Evolutionary conservation across 1,140 invertebrate genomes (phyloP).

Genomic region (Trachymyrmex septentrionalis): DNA sequence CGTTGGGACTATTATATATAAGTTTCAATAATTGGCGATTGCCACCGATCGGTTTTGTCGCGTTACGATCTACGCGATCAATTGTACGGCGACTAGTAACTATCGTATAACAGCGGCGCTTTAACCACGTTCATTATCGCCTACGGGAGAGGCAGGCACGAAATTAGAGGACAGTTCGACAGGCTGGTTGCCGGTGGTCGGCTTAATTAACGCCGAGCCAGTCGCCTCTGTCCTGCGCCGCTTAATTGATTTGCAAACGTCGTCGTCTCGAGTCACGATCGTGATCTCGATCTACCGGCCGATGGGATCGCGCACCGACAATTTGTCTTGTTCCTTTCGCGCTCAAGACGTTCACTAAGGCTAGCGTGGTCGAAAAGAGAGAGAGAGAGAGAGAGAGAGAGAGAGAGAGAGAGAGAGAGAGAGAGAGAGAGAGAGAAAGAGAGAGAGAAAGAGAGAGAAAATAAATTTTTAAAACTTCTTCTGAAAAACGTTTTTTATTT

Average conservation of each 20-base stretch:
- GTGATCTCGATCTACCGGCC: conserved; percentile 73
- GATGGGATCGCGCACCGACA: conserved; percentile 74
- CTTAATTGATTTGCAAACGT: conserved; percentile 83
- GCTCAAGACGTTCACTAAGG: conserved; percentile 54
- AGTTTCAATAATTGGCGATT: conserved; percentile 53
- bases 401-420: too few species aligned
- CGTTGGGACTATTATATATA: conserved; percentile 23
- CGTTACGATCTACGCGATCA: conserved; percentile 44
- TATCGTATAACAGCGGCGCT: conserved; percentile 28
- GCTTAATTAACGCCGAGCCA: conserved; percentile 75
- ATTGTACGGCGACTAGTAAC: conserved; percentile 31
- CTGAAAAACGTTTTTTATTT: neutral
- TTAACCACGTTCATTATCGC: conserved; percentile 70
- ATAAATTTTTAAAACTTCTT: neutral
- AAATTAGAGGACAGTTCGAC: conserved; percentile 77
- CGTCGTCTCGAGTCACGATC: conserved; percentile 71
- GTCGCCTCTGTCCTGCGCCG: conserved; percentile 58
- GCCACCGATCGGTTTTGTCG: conserved; percentile 39
- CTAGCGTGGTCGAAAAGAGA: conserved; percentile 21
- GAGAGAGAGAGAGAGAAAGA: too few species aligned
- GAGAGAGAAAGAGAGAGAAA: too few species aligned
- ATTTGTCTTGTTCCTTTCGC: conserved; percentile 74
- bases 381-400: too few species aligned
- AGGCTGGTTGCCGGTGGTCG: conserved; percentile 54
- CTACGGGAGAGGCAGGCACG: conserved; percentile 68